Conservation (phyloP, 1,140 invertebrate species). For the Bombus breviceps region DNA sequence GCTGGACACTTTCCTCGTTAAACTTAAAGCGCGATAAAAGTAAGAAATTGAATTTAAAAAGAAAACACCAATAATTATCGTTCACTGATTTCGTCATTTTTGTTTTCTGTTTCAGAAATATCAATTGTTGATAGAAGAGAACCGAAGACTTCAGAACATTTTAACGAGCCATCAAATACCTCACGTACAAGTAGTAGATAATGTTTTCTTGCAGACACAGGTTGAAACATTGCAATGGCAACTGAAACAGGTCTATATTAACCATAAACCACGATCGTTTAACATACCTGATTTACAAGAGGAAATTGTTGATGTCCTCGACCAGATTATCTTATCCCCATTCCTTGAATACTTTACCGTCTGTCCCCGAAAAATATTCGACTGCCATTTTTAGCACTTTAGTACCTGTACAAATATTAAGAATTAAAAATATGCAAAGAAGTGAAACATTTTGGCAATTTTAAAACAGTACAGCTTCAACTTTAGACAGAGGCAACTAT, state of each 20-base stretch:
- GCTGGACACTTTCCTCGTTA: slow-evolving; percentile 2
- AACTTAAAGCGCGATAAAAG: background rate
- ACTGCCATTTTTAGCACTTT: background rate
- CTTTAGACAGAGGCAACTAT: no score
- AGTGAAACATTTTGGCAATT: no score
- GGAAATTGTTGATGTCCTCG: slow-evolving; percentile 50
- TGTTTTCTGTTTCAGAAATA: slow-evolving; percentile 81
- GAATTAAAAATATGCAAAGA: no score
- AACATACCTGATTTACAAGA: slow-evolving; percentile 19
- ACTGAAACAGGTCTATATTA: slow-evolving; percentile 87
- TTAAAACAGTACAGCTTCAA: no score
- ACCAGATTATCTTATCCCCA: slow-evolving; percentile 64
- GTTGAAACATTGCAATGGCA: slow-evolving; percentile 91
- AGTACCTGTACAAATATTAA: background rate
- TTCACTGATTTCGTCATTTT: background rate
- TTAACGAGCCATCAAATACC: slow-evolving; percentile 68
- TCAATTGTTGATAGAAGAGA: slow-evolving; percentile 81
- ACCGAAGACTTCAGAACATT: slow-evolving; percentile 80
- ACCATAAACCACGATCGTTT: slow-evolving; percentile 20
- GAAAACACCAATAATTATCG: no score
- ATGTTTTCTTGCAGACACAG: slow-evolving; percentile 88
- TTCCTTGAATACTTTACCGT: slow-evolving; percentile 38
- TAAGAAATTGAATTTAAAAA: background rate
- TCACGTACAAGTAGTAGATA: slow-evolving; percentile 83
- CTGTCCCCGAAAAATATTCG: background rate